Percentiles rank a stretch among this genome's conserved stretches.
phyloP scores from a whole-genome alignment of 1,140 invertebrate genomes.

The Pectinophora gossypiella region DNA sequence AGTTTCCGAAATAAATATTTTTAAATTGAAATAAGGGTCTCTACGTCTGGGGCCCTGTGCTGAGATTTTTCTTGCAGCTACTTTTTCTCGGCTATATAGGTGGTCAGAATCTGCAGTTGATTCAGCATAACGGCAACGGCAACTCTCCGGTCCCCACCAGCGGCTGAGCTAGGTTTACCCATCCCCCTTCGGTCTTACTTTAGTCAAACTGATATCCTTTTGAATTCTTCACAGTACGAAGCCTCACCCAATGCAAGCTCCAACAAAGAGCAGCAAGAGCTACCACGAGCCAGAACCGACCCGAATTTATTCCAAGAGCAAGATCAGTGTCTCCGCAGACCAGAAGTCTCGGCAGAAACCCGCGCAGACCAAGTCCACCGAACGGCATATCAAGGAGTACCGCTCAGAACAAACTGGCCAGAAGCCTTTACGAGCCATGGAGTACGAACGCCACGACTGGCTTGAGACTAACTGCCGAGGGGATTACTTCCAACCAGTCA shows the following conservation, averaged over 20 bases:
- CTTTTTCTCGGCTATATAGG: too few relatives aligned
- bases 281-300: neutral
- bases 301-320: conserved; percentile 3
- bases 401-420: conserved; percentile 34
- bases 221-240: neutral
- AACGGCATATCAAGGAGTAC: conserved; percentile 46
- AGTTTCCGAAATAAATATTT: too few relatives aligned
- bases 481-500: conserved; percentile 42
- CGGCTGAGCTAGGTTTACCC: too few relatives aligned
- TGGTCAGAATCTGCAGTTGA: too few relatives aligned
- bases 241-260: neutral
- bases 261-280: neutral
- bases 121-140: too few relatives aligned
- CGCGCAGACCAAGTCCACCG: conserved; percentile 27
- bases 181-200: too few relatives aligned
- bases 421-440: conserved; percentile 48
- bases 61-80: too few relatives aligned
- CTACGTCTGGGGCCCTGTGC: too few relatives aligned
- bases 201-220: too few relatives aligned
- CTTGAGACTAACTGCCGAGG: conserved; percentile 45
- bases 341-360: conserved; percentile 39
- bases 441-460: conserved; percentile 38
- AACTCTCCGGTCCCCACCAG: too few relatives aligned
- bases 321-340: conserved; percentile 50
- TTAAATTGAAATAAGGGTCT: too few relatives aligned